Conservation (phyloP, 2,888 invertebrate genomes). For the Caenorhabditis becei region DNA sequence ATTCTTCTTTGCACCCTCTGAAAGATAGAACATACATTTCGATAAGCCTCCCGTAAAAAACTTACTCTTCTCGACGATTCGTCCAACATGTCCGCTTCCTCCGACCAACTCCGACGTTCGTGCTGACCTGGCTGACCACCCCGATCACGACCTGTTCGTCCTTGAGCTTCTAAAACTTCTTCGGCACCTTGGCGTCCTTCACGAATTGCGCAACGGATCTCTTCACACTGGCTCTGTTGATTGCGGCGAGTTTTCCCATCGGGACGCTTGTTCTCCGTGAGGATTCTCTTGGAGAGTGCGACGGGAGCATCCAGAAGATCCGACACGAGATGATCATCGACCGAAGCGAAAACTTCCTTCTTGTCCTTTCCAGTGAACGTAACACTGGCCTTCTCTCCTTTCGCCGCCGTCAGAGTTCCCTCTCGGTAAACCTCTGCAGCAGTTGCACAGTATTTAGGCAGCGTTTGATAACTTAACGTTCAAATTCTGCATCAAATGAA, state of each 20-base stretch:
- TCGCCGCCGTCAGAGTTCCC: slow-evolving; percentile 26
- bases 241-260: slow-evolving; percentile 53
- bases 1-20: slow-evolving; percentile 28
- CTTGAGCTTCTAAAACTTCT: slow-evolving; percentile 51
- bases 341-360: slow-evolving; percentile 34
- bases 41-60: neutral
- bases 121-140: slow-evolving; percentile 61
- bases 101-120: slow-evolving; percentile 61
- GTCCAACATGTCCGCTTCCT: slow-evolving; percentile 65
- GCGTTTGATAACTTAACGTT: no score
- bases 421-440: no score
- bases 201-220: slow-evolving; percentile 41
- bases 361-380: slow-evolving; percentile 41
- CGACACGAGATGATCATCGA: slow-evolving; percentile 53
- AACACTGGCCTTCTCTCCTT: slow-evolving; percentile 47
- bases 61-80: slow-evolving; percentile 50
- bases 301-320: slow-evolving; percentile 60
- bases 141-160: slow-evolving; percentile 63
- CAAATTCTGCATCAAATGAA: no score
- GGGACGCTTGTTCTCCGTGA: slow-evolving; percentile 43
- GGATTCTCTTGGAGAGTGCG: slow-evolving; percentile 46
- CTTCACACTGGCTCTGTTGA: slow-evolving; percentile 57
- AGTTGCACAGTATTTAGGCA: no score
- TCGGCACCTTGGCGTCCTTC: slow-evolving; percentile 34
- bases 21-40: neutral